A percentile compares a stretch with the other conserved stretches of the same genome.
These are phyloP conservation scores for Melanaphis sacchari DNA, from an alignment of 1,140 invertebrate genomes.

Conservation along the genomic window DNA sequence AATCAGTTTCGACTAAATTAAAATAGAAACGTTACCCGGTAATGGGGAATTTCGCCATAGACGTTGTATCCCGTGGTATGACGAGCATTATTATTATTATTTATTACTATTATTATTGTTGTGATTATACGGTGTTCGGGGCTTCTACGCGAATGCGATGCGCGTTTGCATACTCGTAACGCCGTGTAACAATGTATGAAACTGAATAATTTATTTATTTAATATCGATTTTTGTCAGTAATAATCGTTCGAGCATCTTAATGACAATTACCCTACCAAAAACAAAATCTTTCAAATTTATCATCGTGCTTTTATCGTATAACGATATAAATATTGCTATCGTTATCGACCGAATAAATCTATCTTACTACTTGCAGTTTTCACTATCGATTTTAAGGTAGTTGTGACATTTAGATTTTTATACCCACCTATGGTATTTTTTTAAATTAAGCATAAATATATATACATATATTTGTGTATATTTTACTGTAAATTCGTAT, in stretches of 20 bases:
- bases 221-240: neutral
- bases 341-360: too few relatives aligned
- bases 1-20: neutral
- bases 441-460: too few relatives aligned
- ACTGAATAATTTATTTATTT: too few relatives aligned
- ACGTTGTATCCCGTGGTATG: neutral
- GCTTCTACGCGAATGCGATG: constrained; percentile 16
- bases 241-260: neutral
- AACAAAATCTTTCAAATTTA: neutral
- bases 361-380: too few relatives aligned
- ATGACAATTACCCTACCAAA: neutral
- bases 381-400: too few relatives aligned
- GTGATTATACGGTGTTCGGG: neutral
- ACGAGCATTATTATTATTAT: neutral
- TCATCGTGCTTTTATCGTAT: neutral
- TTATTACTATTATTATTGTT: neutral
- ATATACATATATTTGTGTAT: neutral
- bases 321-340: too few relatives aligned
- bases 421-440: too few relatives aligned
- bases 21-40: neutral
- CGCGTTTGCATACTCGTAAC: constrained; percentile 47
- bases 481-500: too few relatives aligned
- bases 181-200: constrained; percentile 20
- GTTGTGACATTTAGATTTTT: too few relatives aligned
- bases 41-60: neutral